phyloP scores from a whole-genome alignment of 2,797 vertebrate genomes.

The Mionectes olivaceus region DNA sequence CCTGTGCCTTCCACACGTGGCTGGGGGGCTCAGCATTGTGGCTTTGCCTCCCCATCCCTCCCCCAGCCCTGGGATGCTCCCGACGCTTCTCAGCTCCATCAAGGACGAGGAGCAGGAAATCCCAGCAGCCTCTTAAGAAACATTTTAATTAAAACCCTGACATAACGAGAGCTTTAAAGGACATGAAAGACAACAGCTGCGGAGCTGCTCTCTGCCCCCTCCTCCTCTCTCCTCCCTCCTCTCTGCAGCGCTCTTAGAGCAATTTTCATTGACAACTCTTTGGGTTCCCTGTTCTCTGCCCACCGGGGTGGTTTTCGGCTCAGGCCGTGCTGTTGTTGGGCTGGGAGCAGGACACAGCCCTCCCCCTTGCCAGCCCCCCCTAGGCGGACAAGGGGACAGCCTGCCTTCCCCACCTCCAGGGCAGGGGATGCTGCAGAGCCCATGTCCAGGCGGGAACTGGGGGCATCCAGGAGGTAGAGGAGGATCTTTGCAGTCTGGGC shows the following conservation, averaged over 20 bases:
- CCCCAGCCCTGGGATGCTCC: background rate
- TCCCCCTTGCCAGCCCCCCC: too few species aligned
- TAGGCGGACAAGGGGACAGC: background rate
- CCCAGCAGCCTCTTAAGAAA: conserved; percentile 53
- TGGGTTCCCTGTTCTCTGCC: conserved; percentile 3
- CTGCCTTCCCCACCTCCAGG: background rate
- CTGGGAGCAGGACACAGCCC: background rate
- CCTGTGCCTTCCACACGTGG: background rate
- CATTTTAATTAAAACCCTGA: conserved; percentile 60
- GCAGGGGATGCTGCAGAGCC: background rate
- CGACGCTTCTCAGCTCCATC: background rate
- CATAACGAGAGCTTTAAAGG: conserved; percentile 38
- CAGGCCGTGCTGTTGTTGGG: background rate
- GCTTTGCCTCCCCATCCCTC: background rate
- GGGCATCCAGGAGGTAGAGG: fast-evolving
- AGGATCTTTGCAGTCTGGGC: background rate
- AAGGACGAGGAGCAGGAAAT: conserved; percentile 56
- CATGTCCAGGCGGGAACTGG: fast-evolving
- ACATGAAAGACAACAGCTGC: conserved; percentile 63
- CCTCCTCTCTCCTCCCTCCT: background rate
- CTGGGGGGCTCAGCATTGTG: fast-evolving
- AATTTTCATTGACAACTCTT: conserved; percentile 1
- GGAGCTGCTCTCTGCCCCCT: background rate
- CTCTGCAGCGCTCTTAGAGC: background rate
- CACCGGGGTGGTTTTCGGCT: background rate